Conservation (phyloP, 1,140 invertebrate species). For the Portunus trituberculatus region DNA sequence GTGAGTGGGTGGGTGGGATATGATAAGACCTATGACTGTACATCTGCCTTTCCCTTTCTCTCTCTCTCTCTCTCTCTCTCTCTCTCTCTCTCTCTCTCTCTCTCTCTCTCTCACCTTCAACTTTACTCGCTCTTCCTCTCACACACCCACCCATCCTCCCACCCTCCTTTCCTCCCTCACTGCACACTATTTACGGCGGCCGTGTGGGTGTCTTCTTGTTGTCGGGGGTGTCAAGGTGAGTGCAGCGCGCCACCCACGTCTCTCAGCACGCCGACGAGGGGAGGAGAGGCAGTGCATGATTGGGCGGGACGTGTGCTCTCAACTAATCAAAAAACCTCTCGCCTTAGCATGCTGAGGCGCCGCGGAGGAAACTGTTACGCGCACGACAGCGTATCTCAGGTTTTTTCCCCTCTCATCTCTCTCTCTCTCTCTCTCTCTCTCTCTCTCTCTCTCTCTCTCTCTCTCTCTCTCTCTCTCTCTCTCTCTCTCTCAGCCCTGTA, state of each 20-base stretch:
- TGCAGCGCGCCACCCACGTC: background rate
- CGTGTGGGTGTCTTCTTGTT: slow-evolving; percentile 1
- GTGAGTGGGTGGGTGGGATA: background rate
- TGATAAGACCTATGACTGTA: background rate
- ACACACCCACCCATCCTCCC: background rate
- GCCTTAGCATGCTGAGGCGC: background rate
- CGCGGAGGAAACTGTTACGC: background rate
- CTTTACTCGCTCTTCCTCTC: too few species aligned
- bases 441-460: background rate
- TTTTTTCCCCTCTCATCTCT: background rate
- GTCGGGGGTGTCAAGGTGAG: background rate
- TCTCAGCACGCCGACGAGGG: background rate
- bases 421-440: background rate
- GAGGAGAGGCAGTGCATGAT: background rate
- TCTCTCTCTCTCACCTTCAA: too few species aligned
- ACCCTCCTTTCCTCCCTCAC: background rate
- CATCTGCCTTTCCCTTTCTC: background rate
- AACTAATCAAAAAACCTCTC: background rate
- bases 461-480: background rate
- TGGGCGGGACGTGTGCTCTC: background rate
- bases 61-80: background rate
- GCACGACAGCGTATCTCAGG: background rate
- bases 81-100: background rate
- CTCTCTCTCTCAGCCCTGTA: background rate
- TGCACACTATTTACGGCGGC: background rate